Evolutionary conservation across 2,797 vertebrate species (phyloP).

Genomic region (Helostoma temminkii): DNA sequence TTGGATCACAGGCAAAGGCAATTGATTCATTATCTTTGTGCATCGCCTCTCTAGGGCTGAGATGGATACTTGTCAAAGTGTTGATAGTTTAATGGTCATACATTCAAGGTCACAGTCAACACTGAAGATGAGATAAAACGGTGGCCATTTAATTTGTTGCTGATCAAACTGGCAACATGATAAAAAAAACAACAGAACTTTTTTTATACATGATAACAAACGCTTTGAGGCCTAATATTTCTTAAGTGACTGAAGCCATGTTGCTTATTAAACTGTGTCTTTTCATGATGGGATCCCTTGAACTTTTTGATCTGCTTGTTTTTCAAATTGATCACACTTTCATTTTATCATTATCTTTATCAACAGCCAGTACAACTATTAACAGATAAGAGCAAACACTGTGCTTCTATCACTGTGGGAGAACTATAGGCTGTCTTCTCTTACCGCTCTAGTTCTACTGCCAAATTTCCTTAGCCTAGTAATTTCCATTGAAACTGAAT

Average conservation of each 20-base stretch:
- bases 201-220: conserved; percentile 43
- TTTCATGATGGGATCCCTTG: conserved; percentile 50
- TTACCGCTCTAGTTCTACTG: conserved; percentile 16
- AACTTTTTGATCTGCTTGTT: conserved; percentile 27
- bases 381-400: conserved; percentile 9
- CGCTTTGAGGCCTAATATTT: conserved; percentile 51
- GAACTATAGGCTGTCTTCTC: neutral
- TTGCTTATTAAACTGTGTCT: conserved; percentile 39
- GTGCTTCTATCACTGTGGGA: conserved; percentile 10
- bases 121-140: conserved; percentile 51
- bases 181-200: conserved; percentile 46
- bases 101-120: conserved; percentile 79
- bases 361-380: neutral
- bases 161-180: conserved; percentile 31
- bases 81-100: conserved; percentile 72
- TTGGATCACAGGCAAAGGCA: conserved; percentile 80
- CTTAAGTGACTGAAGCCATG: conserved; percentile 48
- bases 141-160: conserved; percentile 38
- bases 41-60: conserved; percentile 73
- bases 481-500: conserved; percentile 48
- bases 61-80: conserved; percentile 73
- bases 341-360: conserved; percentile 20
- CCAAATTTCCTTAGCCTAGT: conserved; percentile 27
- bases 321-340: conserved; percentile 35
- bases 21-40: conserved; percentile 85